Percentiles rank a stretch among this genome's conserved stretches.
These are phyloP conservation scores for Amphiprion percula DNA, from an alignment of 2,113 vertebrate species.

Conservation along the genomic window DNA sequence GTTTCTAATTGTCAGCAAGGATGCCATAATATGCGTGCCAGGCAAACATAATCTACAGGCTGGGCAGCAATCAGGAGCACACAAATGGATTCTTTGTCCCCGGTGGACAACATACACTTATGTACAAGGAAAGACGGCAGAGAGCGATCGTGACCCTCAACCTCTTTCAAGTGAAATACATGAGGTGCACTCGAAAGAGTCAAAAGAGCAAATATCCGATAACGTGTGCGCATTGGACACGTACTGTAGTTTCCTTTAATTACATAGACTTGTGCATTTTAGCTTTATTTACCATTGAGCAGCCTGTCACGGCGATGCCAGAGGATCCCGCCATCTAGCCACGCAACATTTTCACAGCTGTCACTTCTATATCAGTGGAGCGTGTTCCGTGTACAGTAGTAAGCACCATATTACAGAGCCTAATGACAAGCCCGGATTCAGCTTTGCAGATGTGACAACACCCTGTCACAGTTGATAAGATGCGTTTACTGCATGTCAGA, in stretches of 20 bases:
- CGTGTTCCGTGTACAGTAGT: constrained; percentile 4
- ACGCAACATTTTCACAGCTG: constrained; percentile 37
- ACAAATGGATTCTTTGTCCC: constrained; percentile 10
- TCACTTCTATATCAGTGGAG: constrained; percentile 21
- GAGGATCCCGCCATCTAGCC: background rate
- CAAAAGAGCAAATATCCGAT: constrained; percentile 18
- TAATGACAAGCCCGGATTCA: constrained; percentile 25
- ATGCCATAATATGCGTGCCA: constrained; percentile 16
- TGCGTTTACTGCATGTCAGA: constrained; percentile 50
- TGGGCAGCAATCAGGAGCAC: constrained; percentile 7
- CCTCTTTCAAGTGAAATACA: constrained; percentile 19
- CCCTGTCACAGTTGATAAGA: constrained; percentile 49
- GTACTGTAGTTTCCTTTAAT: background rate
- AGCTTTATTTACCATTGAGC: constrained; percentile 1
- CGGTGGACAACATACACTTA: constrained; percentile 21
- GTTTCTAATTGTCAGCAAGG: constrained; percentile 45
- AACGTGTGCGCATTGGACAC: background rate
- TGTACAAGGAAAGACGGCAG: constrained; percentile 1
- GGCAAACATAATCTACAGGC: constrained; percentile 37
- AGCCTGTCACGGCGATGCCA: background rate
- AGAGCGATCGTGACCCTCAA: background rate
- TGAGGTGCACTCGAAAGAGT: background rate
- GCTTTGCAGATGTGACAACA: constrained; percentile 33
- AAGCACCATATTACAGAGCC: background rate
- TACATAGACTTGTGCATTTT: background rate